Base-by-base conservation (phyloP, 2,888 invertebrate genomes). In the Drosophila subsilvestris region DNA sequence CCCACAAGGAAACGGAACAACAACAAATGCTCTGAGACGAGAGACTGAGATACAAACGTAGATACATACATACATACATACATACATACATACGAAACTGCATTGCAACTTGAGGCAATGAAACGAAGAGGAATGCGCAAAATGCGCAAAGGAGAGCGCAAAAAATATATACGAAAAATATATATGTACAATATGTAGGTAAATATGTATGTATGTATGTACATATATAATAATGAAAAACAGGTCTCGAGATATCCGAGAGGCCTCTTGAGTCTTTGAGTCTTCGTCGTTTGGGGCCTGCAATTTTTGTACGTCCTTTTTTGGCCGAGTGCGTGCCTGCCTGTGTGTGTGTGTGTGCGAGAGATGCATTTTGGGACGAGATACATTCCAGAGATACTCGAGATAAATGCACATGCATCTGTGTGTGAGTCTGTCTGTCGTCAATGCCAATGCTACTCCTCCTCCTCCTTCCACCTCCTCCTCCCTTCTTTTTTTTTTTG, bases 331-430 rank as follows among this genome's bases (percentile, higher is more conserved):
- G 14, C 37, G 37, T 37, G 74, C 44, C 63, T 50, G 48, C 44
- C 66, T 44, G 14, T 37, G 50, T 45, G n/a, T 62, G 14, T 37
- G 45, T 45, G n/a, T 65, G 48, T 68, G 54, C 42, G 58, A 60
- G 25, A 57, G 65, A 71, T 74, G 65, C 80, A 78, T 76, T 79
- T 79, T 72, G 83, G 78, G 62, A 29, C 18, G 62, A 85, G 78
- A 87, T 85, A 84, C 86, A 84, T 84, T 84, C 85, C 82, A 66
- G 49, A 87, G 86, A 84, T 84, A 87, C 78, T 85, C 83, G 67
- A 84, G 81, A 78, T 84, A 82, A 84, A 75, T 84, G 68, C 67
- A 63, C 45, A 68, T 50, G 60, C 32, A 65, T 42, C 56, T 80
- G 63, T 60, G 69, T 67, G 63, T 65, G 65, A 72, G 55, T 71